Base-by-base conservation (phyloP, 2,888 invertebrate genomes). In the Patella caerulea region DNA sequence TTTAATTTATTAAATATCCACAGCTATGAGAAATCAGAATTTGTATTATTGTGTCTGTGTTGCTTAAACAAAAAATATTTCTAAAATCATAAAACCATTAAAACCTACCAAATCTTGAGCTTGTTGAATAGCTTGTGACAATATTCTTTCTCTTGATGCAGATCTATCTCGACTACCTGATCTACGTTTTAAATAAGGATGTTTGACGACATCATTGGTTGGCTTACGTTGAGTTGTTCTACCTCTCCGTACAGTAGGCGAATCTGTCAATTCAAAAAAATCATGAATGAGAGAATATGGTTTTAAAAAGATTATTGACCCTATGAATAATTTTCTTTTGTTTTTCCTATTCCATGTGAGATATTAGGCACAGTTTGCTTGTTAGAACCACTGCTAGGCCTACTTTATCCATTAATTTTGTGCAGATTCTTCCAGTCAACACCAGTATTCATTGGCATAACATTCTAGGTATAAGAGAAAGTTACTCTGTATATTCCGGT, bases 151-250 rank as follows among this genome's bases (percentile, higher is more conserved):
- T 65, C 65, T 65, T 5, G 65, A 65, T 24, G 65, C 65, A 12
- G 65, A 65, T 65, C 65, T 65, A 19, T 65, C 24, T 65, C 65
- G 19, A 65, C 65, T 65, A 14, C 19, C 11, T 19, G 65, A 24
- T 19, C 65, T 65, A 65, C 65, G 65, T 65, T 65, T 65, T 19
- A 65, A 65, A 65, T 65, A 65, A 19, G 19, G 65, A 19, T 65
- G 65, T 65, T 65, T 65, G 3, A 65, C 45, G 3, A 65, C 45
- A 9, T 45, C 45, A 45, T 45, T 45, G 24, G 19, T 65, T 9
- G 65, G 24, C 19, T 65, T 24, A 24, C 65, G 11, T 12, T 19
- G 11, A 12, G 14, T 12, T 9, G 15, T n/a, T 19, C 65, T n/a
- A 19, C 65, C 65, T 65, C 65, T 65, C 14, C 65, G 19, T 11